Evolutionary conservation across 2,797 vertebrate species (phyloP).

Genomic region (Lates japonicus): DNA sequence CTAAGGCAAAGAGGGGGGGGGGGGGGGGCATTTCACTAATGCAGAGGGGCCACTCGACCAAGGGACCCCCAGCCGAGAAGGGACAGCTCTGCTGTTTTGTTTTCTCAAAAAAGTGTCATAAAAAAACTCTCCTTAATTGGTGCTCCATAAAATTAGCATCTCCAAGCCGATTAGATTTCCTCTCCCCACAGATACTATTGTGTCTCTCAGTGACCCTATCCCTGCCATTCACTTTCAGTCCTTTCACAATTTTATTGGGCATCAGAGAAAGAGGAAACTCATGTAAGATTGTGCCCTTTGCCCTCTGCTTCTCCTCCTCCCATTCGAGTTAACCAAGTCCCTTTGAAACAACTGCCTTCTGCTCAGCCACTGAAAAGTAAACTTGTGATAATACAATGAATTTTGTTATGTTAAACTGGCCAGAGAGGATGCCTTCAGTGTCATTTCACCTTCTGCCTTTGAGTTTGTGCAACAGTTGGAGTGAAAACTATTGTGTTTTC

Average conservation of each 20-base stretch:
- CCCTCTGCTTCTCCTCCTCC: constrained; percentile 76
- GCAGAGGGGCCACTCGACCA: constrained; percentile 47
- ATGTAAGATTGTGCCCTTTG: constrained; percentile 82
- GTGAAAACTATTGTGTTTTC: constrained; percentile 36
- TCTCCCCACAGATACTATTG: constrained; percentile 78
- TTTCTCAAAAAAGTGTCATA: constrained; percentile 84
- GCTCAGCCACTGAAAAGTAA: constrained; percentile 49
- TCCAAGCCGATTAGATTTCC: constrained; percentile 88
- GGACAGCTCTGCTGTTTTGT: constrained; percentile 79
- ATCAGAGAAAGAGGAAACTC: constrained; percentile 82
- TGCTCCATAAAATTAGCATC: constrained; percentile 89
- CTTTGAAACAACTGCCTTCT: constrained; percentile 67
- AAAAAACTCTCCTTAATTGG: constrained; percentile 88
- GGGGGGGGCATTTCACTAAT: constrained; percentile 16
- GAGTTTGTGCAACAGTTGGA: constrained; percentile 21
- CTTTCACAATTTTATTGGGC: constrained; percentile 85
- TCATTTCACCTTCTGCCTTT: constrained; percentile 31
- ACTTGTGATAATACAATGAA: constrained; percentile 55
- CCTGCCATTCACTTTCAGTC: constrained; percentile 80
- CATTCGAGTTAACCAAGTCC: constrained; percentile 63
- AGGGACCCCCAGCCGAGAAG: constrained; percentile 53
- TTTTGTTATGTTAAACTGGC: constrained; percentile 69
- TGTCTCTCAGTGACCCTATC: constrained; percentile 77
- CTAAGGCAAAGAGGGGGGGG: constrained; percentile 16
- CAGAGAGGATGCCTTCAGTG: constrained; percentile 29